Conservation (phyloP, 92 coral and sea anemone species). For the Actinernus sp. region DNA sequence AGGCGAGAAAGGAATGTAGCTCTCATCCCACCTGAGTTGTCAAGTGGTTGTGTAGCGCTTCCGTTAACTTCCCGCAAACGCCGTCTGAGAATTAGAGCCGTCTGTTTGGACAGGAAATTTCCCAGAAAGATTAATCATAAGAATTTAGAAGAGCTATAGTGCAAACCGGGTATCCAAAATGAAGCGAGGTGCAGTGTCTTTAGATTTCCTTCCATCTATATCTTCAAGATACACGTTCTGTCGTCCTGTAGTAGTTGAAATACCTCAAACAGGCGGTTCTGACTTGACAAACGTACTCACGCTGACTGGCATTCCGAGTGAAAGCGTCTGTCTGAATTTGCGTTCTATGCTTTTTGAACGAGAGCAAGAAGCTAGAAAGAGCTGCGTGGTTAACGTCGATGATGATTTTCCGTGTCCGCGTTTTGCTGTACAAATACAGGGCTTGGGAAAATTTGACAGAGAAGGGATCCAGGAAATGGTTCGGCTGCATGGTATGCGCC, state of each 20-base stretch:
- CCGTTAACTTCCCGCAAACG: too few species aligned
- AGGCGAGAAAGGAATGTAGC: too few species aligned
- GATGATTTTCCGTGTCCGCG: background rate
- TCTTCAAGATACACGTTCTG: too few species aligned
- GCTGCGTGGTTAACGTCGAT: slow-evolving; percentile 2
- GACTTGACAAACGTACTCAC: slow-evolving; percentile 7
- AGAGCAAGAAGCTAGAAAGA: background rate
- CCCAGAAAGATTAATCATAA: too few species aligned
- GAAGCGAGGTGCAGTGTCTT: too few species aligned
- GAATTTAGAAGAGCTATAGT: too few species aligned
- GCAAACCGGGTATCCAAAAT: too few species aligned
- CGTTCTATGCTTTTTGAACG: slow-evolving; percentile 8
- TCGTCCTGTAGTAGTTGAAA: background rate
- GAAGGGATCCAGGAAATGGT: slow-evolving; percentile 18
- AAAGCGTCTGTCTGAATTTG: slow-evolving; percentile 16
- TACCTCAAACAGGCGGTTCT: background rate
- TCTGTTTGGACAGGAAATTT: too few species aligned
- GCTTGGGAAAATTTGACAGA: slow-evolving; percentile 35
- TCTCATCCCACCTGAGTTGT: too few species aligned
- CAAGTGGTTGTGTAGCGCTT: too few species aligned
- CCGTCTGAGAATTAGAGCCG: too few species aligned
- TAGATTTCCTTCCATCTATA: slow-evolving; percentile 29
- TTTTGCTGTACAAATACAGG: slow-evolving; percentile 16
- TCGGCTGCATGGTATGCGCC: slow-evolving; percentile 7
- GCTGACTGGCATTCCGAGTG: slow-evolving; percentile 14